Percentiles rank a stretch among this genome's conserved stretches.
phyloP scores from a whole-genome alignment of 1,140 invertebrate genomes.

The Dendroctonus ponderosae region DNA sequence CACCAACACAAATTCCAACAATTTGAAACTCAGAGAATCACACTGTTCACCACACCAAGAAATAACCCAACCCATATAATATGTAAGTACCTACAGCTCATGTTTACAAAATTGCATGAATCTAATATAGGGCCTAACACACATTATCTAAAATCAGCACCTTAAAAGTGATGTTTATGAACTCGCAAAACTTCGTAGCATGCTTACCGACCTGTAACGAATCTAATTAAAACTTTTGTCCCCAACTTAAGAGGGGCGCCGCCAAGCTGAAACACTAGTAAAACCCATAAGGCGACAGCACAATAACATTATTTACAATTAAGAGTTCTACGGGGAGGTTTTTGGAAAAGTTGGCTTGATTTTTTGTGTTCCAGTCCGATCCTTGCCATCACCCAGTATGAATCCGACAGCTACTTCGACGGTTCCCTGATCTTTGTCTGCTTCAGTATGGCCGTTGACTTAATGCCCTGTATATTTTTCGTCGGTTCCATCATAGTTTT shows the following conservation, averaged over 20 bases:
- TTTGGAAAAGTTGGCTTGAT: neutral
- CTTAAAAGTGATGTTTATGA: conserved; percentile 7
- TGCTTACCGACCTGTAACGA: conserved; percentile 6
- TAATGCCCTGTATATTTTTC: conserved; percentile 77
- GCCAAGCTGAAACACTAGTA: no score
- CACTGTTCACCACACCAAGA: no score
- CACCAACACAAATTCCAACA: no score
- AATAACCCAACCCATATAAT: no score
- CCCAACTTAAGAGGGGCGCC: neutral
- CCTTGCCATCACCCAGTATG: conserved; percentile 71
- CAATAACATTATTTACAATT: no score
- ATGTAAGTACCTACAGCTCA: no score
- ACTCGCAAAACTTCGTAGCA: neutral
- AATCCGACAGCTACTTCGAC: conserved; percentile 66
- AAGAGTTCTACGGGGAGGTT: no score
- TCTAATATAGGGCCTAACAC: no score
- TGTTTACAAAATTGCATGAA: no score
- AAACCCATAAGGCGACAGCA: no score
- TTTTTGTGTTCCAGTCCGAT: conserved; percentile 67
- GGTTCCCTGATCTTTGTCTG: conserved; percentile 71
- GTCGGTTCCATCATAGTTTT: conserved; percentile 75
- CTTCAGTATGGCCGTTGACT: conserved; percentile 67
- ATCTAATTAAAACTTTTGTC: conserved; percentile 15
- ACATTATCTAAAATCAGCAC: no score
- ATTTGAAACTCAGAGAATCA: no score